phyloP scores from a whole-genome alignment of 2,888 invertebrate species.

The Eristalis arbustorum region DNA sequence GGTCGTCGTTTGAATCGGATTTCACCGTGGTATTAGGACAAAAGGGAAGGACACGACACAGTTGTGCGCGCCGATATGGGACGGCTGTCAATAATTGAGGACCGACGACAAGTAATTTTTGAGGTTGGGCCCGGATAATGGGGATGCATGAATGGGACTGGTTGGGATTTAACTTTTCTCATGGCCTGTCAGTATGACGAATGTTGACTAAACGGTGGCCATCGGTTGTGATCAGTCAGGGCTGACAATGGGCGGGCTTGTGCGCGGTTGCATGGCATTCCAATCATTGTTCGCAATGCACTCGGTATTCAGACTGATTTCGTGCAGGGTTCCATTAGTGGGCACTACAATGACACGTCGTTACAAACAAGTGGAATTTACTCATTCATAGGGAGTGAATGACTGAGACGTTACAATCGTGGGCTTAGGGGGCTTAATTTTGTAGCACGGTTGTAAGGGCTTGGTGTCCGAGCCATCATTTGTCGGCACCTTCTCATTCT shows the following conservation, averaged over 20 bases:
- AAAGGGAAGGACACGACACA: constrained; percentile 47
- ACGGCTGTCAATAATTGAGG: constrained; percentile 1
- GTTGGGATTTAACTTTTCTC: not conserved
- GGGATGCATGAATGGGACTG: not conserved
- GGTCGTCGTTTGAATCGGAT: constrained; percentile 3
- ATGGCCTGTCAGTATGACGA: not conserved
- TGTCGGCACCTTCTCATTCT: too few species aligned
- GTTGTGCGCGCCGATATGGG: constrained; percentile 32
- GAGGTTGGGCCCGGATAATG: not conserved
- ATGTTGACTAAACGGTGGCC: not conserved
- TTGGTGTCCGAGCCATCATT: too few species aligned
- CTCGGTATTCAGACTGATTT: not conserved
- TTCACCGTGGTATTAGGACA: constrained; percentile 45
- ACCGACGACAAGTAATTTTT: not conserved
- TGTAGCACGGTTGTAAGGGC: too few species aligned
- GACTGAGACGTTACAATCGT: too few species aligned
- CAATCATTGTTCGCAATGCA: not conserved
- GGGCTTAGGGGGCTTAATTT: too few species aligned
- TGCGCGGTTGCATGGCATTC: not conserved
- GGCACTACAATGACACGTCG: too few species aligned
- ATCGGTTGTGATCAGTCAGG: not conserved
- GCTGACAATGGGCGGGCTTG: not conserved
- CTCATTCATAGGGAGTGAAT: too few species aligned
- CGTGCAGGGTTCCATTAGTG: not conserved
- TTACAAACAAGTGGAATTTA: too few species aligned